These are phyloP conservation scores for Abramis brama DNA, from an alignment of 2,113 vertebrate species.

Conservation along the genomic window DNA sequence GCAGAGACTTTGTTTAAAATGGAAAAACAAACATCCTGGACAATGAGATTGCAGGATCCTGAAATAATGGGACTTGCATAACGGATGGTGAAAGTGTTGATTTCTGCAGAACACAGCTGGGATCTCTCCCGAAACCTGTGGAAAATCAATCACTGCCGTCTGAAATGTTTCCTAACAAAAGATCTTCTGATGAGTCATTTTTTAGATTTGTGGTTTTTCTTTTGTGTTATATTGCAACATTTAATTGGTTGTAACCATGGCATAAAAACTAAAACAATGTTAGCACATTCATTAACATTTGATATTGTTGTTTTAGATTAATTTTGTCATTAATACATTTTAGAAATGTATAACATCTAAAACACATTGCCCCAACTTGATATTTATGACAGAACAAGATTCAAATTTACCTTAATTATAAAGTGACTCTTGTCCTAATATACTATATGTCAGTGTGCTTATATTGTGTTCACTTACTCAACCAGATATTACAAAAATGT, in stretches of 20 bases:
- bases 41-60: neutral
- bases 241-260: neutral
- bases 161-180: slow-evolving; percentile 7
- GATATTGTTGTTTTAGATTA: neutral
- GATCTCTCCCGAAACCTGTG: neutral
- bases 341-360: neutral
- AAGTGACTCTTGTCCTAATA: too few species aligned
- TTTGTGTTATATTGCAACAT: neutral
- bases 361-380: neutral
- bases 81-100: neutral
- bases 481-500: neutral
- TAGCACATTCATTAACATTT: neutral
- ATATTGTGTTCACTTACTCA: neutral
- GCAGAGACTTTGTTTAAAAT: slow-evolving; percentile 1
- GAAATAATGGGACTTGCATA: slow-evolving; percentile 5
- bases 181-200: neutral
- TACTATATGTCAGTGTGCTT: neutral
- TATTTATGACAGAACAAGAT: neutral
- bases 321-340: neutral
- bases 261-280: neutral
- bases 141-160: slow-evolving; percentile 18
- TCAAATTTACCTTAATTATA: too few species aligned
- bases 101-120: slow-evolving; percentile 13
- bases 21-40: neutral
- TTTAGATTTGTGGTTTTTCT: neutral